Conservation (phyloP, 2,797 vertebrate genomes). For the Micromesistius poutassou region DNA sequence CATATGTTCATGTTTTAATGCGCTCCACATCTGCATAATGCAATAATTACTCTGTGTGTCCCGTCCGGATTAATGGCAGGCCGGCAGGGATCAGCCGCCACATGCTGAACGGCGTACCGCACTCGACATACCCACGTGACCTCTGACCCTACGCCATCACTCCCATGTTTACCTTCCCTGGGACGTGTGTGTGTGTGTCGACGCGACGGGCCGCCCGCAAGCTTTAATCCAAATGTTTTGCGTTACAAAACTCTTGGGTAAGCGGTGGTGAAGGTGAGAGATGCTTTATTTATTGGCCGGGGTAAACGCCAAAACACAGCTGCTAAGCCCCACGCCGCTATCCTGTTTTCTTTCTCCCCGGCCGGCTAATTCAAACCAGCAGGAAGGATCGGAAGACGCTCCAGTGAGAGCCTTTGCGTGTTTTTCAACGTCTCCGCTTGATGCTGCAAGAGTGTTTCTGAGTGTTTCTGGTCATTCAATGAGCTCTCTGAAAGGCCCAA, state of each 20-base stretch:
- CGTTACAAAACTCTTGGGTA: background rate
- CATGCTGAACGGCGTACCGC: conserved; percentile 40
- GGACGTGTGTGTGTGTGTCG: background rate
- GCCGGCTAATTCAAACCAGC: conserved; percentile 37
- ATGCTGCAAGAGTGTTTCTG: background rate
- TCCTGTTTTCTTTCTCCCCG: conserved; percentile 14
- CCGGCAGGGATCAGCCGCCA: conserved; percentile 67
- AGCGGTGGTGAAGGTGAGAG: conserved; percentile 20
- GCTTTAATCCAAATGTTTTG: conserved; percentile 24
- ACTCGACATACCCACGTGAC: conserved; percentile 46
- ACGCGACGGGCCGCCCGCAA: conserved; percentile 5
- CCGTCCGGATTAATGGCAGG: conserved; percentile 56
- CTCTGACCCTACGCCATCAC: conserved; percentile 57
- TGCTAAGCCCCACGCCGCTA: conserved; percentile 16
- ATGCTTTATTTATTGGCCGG: conserved; percentile 30
- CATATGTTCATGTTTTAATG: conserved; percentile 68
- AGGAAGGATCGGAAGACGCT: background rate
- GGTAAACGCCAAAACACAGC: conserved; percentile 23
- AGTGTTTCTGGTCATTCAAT: background rate
- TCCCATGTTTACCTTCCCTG: background rate
- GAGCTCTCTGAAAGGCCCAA: conserved; percentile 4
- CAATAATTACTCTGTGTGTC: conserved; percentile 51
- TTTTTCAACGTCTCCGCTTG: background rate
- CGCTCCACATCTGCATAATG: conserved; percentile 62
- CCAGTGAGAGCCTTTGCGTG: background rate